phyloP scores from a whole-genome alignment of 2,888 invertebrate genomes.

The Lagria hirta region DNA sequence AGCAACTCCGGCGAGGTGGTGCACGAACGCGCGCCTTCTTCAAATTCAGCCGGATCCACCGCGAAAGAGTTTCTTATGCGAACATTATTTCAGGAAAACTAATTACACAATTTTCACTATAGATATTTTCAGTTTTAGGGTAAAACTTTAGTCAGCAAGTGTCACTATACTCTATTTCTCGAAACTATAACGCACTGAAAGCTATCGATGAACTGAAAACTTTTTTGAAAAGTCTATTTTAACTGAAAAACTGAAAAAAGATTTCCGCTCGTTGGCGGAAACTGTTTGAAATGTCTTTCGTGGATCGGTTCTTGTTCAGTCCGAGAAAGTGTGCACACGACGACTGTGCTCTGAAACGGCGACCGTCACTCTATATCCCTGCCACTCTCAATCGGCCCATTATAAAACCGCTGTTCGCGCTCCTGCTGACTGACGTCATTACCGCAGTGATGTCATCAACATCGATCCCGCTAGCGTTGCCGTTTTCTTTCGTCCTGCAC shows the following conservation, averaged over 20 bases:
- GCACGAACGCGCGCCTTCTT: slow-evolving; percentile 48
- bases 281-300: too few relatives aligned
- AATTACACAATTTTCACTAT: too few relatives aligned
- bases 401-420: slow-evolving; percentile 51
- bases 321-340: too few relatives aligned
- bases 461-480: slow-evolving; percentile 46
- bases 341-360: slow-evolving; percentile 43
- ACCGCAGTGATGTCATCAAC: slow-evolving; percentile 48
- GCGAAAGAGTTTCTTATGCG: slow-evolving; percentile 41
- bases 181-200: too few relatives aligned
- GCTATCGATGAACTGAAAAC: neutral
- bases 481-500: slow-evolving; percentile 35
- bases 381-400: slow-evolving; percentile 51
- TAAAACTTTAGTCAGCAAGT: too few relatives aligned
- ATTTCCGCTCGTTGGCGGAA: too few relatives aligned
- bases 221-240: too few relatives aligned
- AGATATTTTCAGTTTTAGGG: too few relatives aligned
- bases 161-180: neutral
- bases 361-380: slow-evolving; percentile 50
- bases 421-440: slow-evolving; percentile 48
- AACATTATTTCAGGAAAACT: slow-evolving; percentile 22
- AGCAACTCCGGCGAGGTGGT: slow-evolving; percentile 44
- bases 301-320: too few relatives aligned
- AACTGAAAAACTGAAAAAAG: too few relatives aligned
- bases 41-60: slow-evolving; percentile 49